Percentiles rank a stretch among this genome's conserved stretches.
These are phyloP conservation scores for Apomyelois bistriatella DNA, from an alignment of 2,888 invertebrate genomes.

Conservation along the genomic window DNA sequence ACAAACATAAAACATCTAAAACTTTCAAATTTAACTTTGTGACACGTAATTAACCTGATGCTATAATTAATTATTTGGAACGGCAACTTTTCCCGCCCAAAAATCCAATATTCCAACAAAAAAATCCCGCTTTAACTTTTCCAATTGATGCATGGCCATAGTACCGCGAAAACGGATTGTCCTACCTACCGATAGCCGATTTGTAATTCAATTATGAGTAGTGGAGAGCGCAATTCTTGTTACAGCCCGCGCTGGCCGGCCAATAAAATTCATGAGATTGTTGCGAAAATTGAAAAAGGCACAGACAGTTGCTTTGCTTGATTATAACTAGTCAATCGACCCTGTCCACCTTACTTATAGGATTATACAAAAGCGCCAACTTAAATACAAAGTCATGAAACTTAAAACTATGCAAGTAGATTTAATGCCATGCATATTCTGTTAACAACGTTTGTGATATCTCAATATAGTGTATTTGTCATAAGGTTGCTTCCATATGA, in stretches of 20 bases:
- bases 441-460: too few species aligned
- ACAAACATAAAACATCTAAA: background rate
- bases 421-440: too few species aligned
- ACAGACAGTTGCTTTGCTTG: background rate
- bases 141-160: background rate
- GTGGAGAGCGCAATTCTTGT: slow-evolving; percentile 33
- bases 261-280: slow-evolving; percentile 53
- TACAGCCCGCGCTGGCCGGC: slow-evolving; percentile 33
- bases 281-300: background rate
- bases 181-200: slow-evolving; percentile 23
- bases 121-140: background rate
- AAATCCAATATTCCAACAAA: background rate
- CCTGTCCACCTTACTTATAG: too few species aligned
- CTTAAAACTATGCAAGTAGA: too few species aligned
- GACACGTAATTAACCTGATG: background rate
- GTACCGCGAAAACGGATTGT: slow-evolving; percentile 19
- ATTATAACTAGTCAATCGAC: background rate
- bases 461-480: too few species aligned
- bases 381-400: too few species aligned
- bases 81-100: background rate
- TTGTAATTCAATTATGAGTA: slow-evolving; percentile 51
- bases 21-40: background rate
- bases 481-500: too few species aligned
- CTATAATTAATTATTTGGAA: background rate
- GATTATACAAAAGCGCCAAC: too few species aligned